These are phyloP conservation scores for Drosophila varians DNA, from an alignment of 1,140 invertebrate species.

Conservation along the genomic window DNA sequence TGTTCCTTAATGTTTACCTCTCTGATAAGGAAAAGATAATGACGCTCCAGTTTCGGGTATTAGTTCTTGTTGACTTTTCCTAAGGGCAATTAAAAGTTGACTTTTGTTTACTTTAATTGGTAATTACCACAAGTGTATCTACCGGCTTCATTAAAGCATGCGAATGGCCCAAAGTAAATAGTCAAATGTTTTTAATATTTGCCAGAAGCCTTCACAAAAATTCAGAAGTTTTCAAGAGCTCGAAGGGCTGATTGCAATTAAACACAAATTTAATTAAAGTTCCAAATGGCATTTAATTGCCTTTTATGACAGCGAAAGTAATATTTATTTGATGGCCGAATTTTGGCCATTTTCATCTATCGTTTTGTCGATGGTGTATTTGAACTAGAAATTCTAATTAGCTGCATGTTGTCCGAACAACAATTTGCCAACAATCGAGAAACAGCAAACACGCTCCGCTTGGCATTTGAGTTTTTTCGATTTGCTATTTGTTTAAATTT, in stretches of 20 bases:
- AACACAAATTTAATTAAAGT: slow-evolving; percentile 57
- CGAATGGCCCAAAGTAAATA: slow-evolving; percentile 24
- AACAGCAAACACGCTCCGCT: slow-evolving; percentile 47
- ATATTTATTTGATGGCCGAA: slow-evolving; percentile 13
- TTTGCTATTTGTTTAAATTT: slow-evolving; percentile 60
- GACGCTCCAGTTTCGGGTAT: slow-evolving; percentile 41
- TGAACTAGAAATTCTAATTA: slow-evolving; percentile 60
- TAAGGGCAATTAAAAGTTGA: slow-evolving; percentile 41
- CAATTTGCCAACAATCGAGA: slow-evolving; percentile 46
- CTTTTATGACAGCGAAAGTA: slow-evolving; percentile 10
- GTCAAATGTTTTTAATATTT: slow-evolving; percentile 15
- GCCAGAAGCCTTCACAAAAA: neutral
- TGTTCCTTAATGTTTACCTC: slow-evolving; percentile 15
- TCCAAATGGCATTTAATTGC: slow-evolving; percentile 28
- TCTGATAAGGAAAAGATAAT: slow-evolving; percentile 26
- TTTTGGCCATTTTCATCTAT: slow-evolving; percentile 15
- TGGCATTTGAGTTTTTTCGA: slow-evolving; percentile 6
- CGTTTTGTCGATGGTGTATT: slow-evolving; percentile 22
- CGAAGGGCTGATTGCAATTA: slow-evolving; percentile 12
- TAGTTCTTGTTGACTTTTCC: slow-evolving; percentile 31
- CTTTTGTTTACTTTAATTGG: slow-evolving; percentile 30
- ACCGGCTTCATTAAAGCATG: slow-evolving; percentile 22
- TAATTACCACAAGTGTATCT: slow-evolving; percentile 32
- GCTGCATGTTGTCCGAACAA: slow-evolving; percentile 42
- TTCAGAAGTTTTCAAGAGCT: neutral